Evolutionary conservation across 2,113 vertebrate genomes (phyloP), one percentile per base, ranked within the genome.

Genomic region (Vombatus ursinus): DNA sequence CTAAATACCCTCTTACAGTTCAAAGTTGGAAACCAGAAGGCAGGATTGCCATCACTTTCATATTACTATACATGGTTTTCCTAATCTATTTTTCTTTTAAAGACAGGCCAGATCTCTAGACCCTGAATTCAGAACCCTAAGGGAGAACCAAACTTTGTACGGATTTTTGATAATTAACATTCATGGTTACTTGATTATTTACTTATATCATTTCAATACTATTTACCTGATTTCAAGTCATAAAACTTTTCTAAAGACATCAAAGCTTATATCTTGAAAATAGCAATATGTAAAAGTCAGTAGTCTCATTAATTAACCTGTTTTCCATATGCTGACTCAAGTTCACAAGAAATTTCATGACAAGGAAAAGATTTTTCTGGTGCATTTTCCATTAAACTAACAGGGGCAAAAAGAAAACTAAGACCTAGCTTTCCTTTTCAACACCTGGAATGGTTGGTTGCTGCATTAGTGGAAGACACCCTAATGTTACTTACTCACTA

Each of bases 1-100:
- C 5, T 22, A 96, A 84, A 52, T 77, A 95, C 93, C 49, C 90
- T 96, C 93, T 93, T 31, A 94, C 0, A 90, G 24, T 91, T 49
- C 37, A 84, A 37, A 84, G 19, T 22, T 84, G 68, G 37, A 84
- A 44, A 84, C 19, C 7, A 23, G n/a, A 37, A 84, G 37, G 16
- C 19, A 84, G 37, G 7, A 77, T 5, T 84, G 16, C 14, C 68
- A 84, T 93, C 37, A 92, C n/a, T 23, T 44, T 52, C 48, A 23
- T 8, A 52, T 57, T 26, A 16, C 57, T 44, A 44, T 44, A 23
- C 19, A 22, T 84, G 37, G 68, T 22, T 37, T 77, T 77, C 4
- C 37, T 22, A 44, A 37, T 77, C 14, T n/a, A 57, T 37, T 19
- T 57, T 57, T 26, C 26, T 57, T 16, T 37, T 31, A 31, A 16